phyloP scores from a whole-genome alignment of 2,888 invertebrate species.

The Cataglyphis livida region DNA sequence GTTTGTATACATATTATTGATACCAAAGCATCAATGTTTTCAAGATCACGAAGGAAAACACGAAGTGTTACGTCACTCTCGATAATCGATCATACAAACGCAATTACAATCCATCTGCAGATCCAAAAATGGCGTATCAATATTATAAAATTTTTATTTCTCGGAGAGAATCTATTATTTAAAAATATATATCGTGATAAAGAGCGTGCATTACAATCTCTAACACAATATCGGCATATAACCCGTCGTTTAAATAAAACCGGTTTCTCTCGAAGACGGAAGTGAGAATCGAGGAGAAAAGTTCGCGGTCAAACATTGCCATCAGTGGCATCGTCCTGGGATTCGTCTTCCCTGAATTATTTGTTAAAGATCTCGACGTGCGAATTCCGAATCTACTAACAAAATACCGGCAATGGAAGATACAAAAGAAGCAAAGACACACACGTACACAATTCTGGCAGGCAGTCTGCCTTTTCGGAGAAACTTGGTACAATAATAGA shows the following conservation, averaged over 20 bases:
- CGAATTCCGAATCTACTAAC: slow-evolving; percentile 8
- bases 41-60: not conserved
- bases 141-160: slow-evolving; percentile 41
- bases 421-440: slow-evolving; percentile 3
- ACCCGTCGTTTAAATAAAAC: slow-evolving; percentile 48
- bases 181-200: slow-evolving; percentile 58
- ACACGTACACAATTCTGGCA: not conserved
- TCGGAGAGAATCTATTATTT: slow-evolving; percentile 59
- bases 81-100: slow-evolving; percentile 13
- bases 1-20: not conserved
- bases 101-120: slow-evolving; percentile 53
- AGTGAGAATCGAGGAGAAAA: slow-evolving; percentile 59
- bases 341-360: slow-evolving; percentile 10
- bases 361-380: slow-evolving; percentile 12
- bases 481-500: slow-evolving; percentile 72
- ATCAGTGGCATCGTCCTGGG: not conserved
- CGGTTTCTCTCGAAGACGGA: slow-evolving; percentile 48
- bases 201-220: slow-evolving; percentile 59
- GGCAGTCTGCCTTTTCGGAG: slow-evolving; percentile 55
- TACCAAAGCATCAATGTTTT: not conserved
- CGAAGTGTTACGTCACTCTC: not conserved
- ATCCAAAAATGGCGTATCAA: not conserved
- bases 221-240: slow-evolving; percentile 65
- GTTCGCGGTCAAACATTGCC: slow-evolving; percentile 27
- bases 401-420: not conserved